These are phyloP conservation scores for Trachelus stipa DNA, from an alignment of 2,888 invertebrate species.

Conservation along the genomic window DNA sequence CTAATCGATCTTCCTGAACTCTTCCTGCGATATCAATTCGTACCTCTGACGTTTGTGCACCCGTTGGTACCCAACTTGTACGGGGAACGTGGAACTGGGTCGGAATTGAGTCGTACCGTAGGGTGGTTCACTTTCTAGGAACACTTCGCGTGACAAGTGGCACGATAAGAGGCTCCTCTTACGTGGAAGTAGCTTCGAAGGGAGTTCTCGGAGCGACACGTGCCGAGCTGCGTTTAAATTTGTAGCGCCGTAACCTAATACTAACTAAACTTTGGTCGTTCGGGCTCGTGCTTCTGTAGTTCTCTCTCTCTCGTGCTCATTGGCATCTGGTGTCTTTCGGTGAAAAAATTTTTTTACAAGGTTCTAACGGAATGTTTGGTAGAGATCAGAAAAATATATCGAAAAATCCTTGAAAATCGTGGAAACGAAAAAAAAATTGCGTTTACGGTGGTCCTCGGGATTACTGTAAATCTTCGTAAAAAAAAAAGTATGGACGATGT, in stretches of 20 bases:
- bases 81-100: too few species aligned
- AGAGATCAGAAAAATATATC: not conserved
- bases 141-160: constrained; percentile 18
- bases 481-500: not conserved
- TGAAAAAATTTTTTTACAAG: too few species aligned
- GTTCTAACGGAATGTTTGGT: not conserved
- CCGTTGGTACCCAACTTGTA: too few species aligned
- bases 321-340: not conserved
- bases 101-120: too few species aligned
- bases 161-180: constrained; percentile 19
- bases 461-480: constrained; percentile 4
- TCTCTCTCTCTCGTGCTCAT: not conserved
- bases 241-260: too few species aligned
- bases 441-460: not conserved
- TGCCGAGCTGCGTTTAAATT: too few species aligned
- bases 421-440: not conserved
- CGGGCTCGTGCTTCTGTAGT: too few species aligned
- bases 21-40: too few species aligned
- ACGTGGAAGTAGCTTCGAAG: constrained; percentile 15
- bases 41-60: too few species aligned
- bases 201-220: too few species aligned
- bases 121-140: not conserved
- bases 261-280: too few species aligned
- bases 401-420: not conserved
- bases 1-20: too few species aligned